phyloP scores from a whole-genome alignment of 2,113 vertebrate species.

The Vulpes ferrilata region DNA sequence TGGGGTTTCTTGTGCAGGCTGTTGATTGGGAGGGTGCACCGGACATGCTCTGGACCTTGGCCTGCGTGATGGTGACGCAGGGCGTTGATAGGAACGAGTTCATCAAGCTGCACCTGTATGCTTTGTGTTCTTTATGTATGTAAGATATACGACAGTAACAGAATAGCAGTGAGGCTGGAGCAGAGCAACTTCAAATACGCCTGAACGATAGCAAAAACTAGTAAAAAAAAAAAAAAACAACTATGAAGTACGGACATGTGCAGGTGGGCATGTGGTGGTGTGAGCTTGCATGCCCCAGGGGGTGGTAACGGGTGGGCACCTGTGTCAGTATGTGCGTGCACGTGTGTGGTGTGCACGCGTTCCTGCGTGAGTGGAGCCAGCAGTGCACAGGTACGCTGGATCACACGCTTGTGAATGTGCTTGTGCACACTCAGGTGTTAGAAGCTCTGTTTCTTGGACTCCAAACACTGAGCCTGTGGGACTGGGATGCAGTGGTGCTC shows the following conservation, averaged over 20 bases:
- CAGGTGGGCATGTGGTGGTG: neutral
- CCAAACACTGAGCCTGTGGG: neutral
- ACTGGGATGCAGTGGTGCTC: neutral
- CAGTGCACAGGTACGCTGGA: neutral
- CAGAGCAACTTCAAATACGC: neutral
- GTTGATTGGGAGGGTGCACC: neutral
- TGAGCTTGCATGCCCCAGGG: fast-evolving
- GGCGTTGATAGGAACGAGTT: neutral
- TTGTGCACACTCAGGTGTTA: fast-evolving
- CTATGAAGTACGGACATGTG: neutral
- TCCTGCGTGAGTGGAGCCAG: neutral
- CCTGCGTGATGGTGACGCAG: neutral
- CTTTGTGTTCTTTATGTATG: neutral
- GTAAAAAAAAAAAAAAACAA: neutral
- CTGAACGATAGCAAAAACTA: neutral
- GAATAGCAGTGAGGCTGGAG: neutral
- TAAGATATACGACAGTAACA: neutral
- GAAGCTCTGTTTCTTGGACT: neutral
- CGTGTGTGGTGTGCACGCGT: fast-evolving
- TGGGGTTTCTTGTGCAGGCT: neutral
- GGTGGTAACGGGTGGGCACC: neutral
- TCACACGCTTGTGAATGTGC: neutral
- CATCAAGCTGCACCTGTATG: neutral
- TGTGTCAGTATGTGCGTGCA: neutral
- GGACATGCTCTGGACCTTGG: neutral